phyloP scores from a whole-genome alignment of 2,797 vertebrate genomes.

The Acrossocheilus wenchowensis region DNA sequence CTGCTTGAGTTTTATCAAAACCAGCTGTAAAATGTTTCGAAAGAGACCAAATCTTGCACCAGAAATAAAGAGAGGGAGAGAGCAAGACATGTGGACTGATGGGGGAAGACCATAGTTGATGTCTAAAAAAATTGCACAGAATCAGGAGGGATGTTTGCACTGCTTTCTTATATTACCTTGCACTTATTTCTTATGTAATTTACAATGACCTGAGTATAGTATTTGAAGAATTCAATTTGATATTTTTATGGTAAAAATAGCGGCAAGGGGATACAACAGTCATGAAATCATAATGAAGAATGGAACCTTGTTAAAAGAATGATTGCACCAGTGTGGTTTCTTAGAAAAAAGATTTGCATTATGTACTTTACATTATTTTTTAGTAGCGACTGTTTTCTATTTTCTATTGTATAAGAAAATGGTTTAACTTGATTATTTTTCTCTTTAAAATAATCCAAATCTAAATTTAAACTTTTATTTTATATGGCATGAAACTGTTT shows the following conservation, averaged over 20 bases:
- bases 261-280: not conserved
- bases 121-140: conserved; percentile 59
- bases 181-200: not conserved
- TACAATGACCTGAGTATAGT: not conserved
- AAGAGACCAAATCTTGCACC: conserved; percentile 49
- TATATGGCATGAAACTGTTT: not conserved
- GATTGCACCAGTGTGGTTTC: not conserved
- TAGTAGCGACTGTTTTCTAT: not conserved
- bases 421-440: not conserved
- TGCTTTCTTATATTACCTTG: not conserved
- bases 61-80: conserved; percentile 53
- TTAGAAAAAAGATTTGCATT: not conserved
- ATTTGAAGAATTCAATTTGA: not conserved
- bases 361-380: not conserved
- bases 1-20: conserved; percentile 67
- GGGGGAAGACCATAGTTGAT: conserved; percentile 61
- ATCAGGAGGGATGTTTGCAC: conserved; percentile 50
- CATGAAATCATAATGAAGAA: not conserved
- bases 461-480: not conserved
- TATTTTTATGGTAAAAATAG: not conserved
- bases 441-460: not conserved
- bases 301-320: not conserved
- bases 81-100: conserved; percentile 49
- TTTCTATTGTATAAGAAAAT: not conserved
- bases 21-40: conserved; percentile 71